Evolutionary conservation across 2,888 invertebrate species (phyloP).

Genomic region (Scaptomyza polygonia): DNA sequence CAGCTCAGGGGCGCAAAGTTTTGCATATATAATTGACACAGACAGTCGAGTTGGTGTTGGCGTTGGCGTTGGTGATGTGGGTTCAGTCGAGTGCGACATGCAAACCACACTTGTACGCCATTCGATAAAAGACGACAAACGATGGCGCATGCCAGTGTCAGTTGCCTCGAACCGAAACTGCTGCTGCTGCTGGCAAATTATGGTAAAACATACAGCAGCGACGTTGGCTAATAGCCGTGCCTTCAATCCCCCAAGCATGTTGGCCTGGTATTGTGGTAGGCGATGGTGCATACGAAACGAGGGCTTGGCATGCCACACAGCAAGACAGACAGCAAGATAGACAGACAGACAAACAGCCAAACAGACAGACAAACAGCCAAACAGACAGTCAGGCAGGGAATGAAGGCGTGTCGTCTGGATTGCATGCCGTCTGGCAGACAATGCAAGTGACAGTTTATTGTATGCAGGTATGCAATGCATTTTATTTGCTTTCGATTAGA

Average conservation of each 20-base stretch:
- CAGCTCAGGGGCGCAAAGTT: constrained; percentile 40
- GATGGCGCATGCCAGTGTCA: constrained; percentile 57
- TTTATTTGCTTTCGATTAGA: constrained; percentile 79
- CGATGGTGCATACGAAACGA: constrained; percentile 65
- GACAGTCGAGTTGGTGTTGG: constrained; percentile 4
- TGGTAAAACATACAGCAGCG: constrained; percentile 74
- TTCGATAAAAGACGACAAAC: constrained; percentile 74
- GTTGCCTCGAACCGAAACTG: constrained; percentile 53
- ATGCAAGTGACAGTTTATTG: constrained; percentile 77
- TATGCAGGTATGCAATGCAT: constrained; percentile 76
- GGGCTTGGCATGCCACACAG: constrained; percentile 63
- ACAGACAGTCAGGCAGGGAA: constrained; percentile 10
- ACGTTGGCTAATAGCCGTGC: constrained; percentile 51
- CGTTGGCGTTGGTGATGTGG: constrained; percentile 2
- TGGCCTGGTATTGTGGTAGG: constrained; percentile 34
- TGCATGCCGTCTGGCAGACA: constrained; percentile 45
- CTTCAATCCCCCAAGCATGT: constrained; percentile 13
- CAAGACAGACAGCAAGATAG: constrained; percentile 25
- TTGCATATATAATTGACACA: constrained; percentile 62
- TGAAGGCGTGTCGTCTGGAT: constrained; percentile 31
- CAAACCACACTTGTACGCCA: constrained; percentile 51
- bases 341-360: constrained; percentile 18
- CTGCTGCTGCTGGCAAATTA: constrained; percentile 74
- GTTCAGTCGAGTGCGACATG: constrained; percentile 52
- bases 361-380: constrained; percentile 14